Conservation (phyloP, 2,113 vertebrate genomes). For the Macquaria ambigua region DNA sequence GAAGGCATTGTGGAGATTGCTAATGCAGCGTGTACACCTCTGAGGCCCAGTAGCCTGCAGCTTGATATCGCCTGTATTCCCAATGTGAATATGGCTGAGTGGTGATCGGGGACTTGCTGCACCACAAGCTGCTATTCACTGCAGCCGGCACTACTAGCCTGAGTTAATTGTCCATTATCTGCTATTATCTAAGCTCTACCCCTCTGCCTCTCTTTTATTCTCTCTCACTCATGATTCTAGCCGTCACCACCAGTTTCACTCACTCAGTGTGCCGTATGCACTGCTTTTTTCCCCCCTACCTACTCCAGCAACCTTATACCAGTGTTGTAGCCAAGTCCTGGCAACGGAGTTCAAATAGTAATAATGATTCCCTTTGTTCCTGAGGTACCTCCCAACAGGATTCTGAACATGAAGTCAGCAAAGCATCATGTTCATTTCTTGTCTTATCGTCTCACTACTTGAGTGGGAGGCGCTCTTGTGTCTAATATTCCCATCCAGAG, state of each 20-base stretch:
- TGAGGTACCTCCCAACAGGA: slow-evolving; percentile 50
- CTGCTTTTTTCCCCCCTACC: slow-evolving; percentile 25
- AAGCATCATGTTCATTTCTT: slow-evolving; percentile 55
- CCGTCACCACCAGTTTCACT: slow-evolving; percentile 68
- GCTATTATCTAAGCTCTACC: slow-evolving; percentile 79
- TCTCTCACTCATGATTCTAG: slow-evolving; percentile 66
- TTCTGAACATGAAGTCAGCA: slow-evolving; percentile 59
- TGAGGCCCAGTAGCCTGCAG: slow-evolving; percentile 73
- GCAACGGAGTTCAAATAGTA: slow-evolving; percentile 68
- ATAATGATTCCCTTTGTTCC: slow-evolving; percentile 77
- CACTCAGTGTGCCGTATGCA: slow-evolving; percentile 46
- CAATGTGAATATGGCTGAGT: slow-evolving; percentile 80
- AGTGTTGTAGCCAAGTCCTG: slow-evolving; percentile 54
- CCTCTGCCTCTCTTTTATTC: slow-evolving; percentile 66
- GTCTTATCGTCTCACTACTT: slow-evolving; percentile 46
- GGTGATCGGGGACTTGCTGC: slow-evolving; percentile 77
- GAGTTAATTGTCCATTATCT: slow-evolving; percentile 85
- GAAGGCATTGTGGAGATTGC: slow-evolving; percentile 79
- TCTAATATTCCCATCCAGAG: slow-evolving; percentile 32
- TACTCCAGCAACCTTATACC: slow-evolving; percentile 56
- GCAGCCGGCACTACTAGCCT: slow-evolving; percentile 72
- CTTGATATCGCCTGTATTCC: slow-evolving; percentile 77
- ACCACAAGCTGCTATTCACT: slow-evolving; percentile 79
- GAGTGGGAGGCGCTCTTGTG: slow-evolving; percentile 31
- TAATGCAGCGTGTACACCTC: slow-evolving; percentile 77